Conservation (phyloP, 2,888 invertebrate genomes). For the Ernsta delagoae region DNA sequence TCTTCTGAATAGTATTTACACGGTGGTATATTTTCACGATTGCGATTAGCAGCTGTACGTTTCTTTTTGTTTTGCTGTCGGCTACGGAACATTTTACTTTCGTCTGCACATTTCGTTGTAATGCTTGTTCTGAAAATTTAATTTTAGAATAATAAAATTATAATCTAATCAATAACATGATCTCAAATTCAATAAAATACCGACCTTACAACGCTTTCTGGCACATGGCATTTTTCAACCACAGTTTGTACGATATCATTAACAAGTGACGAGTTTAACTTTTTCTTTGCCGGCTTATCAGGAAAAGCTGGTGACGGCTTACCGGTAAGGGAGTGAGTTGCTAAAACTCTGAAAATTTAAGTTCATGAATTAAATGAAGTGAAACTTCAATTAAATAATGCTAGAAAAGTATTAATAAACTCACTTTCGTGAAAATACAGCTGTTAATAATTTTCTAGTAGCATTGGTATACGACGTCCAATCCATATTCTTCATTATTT, state of each 20-base stretch:
- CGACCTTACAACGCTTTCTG: conserved; percentile 63
- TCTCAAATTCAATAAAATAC: background rate
- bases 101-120: conserved; percentile 86
- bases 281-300: conserved; percentile 65
- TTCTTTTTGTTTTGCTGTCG: conserved; percentile 54
- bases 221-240: conserved; percentile 61
- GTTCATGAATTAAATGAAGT: background rate
- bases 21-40: conserved; percentile 44
- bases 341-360: conserved; percentile 65
- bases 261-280: conserved; percentile 73
- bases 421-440: conserved; percentile 75
- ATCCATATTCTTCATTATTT: conserved; percentile 66
- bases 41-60: conserved; percentile 36
- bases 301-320: conserved; percentile 83
- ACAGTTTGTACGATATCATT: conserved; percentile 82
- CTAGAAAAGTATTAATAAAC: background rate
- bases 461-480: conserved; percentile 80
- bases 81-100: conserved; percentile 83
- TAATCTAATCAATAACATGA: background rate
- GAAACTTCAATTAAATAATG: background rate
- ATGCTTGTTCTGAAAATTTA: conserved; percentile 74
- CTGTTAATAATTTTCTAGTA: conserved; percentile 77
- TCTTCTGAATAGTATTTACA: conserved; percentile 41
- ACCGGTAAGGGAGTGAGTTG: conserved; percentile 84
- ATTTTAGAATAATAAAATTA: background rate